These are phyloP conservation scores for Hermatobates lingyangjiaoensis DNA, from an alignment of 1,140 invertebrate species.

Conservation along the genomic window DNA sequence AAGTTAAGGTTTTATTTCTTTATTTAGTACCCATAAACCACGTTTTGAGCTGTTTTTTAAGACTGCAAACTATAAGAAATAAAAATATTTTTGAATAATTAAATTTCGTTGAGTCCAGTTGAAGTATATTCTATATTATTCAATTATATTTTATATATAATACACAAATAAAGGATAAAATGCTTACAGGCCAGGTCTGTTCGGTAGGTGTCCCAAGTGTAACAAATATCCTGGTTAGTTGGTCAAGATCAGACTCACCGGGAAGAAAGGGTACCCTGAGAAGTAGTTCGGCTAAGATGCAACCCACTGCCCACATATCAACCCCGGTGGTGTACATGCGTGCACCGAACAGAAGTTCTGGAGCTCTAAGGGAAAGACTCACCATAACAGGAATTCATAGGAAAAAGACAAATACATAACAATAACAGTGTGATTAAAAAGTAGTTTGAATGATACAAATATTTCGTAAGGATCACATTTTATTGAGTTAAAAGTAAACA, in stretches of 20 bases:
- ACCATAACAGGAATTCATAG: too few species aligned
- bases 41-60: too few species aligned
- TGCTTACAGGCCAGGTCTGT: conserved; percentile 68
- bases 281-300: conserved; percentile 89
- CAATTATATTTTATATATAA: background rate
- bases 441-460: too few species aligned
- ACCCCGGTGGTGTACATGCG: conserved; percentile 84
- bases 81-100: background rate
- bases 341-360: conserved; percentile 90
- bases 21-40: too few species aligned
- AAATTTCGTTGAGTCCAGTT: too few species aligned
- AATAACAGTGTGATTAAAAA: too few species aligned
- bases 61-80: too few species aligned
- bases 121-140: background rate
- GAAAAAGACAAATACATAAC: too few species aligned
- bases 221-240: conserved; percentile 86
- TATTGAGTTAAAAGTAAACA: too few species aligned
- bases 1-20: too few species aligned
- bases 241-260: conserved; percentile 92
- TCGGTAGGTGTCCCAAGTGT: conserved; percentile 80
- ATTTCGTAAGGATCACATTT: too few species aligned
- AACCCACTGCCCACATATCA: conserved; percentile 98
- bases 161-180: background rate
- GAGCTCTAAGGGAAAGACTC: conserved; percentile 35
- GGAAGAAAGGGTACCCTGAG: conserved; percentile 83